Base-by-base conservation (phyloP, 1,140 invertebrate species). In the Rhyacophila brunnea region DNA sequence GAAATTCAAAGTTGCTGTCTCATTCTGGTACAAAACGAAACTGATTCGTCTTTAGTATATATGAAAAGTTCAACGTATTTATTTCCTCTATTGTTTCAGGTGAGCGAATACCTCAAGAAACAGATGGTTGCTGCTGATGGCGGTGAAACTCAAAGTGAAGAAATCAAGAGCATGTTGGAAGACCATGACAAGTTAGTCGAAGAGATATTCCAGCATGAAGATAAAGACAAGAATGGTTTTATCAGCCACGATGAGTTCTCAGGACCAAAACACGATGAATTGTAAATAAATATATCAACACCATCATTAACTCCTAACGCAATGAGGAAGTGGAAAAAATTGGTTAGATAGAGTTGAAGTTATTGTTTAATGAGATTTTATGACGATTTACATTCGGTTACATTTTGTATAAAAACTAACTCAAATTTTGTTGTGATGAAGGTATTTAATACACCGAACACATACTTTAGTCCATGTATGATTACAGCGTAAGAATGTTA, bases 201-300 rank as follows among this genome's bases (percentile, higher is more conserved):
- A 71, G 94, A 96, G 70, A 96, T 97, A 64, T 97, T 98, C 84
- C 90, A 95, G 72, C 94, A 97, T 71, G 95, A 98, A 77, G 93
- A 96, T 72, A 92, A 91, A 72, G 93, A 96, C 74, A 94, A 93
- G 74, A 95, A 96, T 70, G 95, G 95, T 32, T 94, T 87, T 78
- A 98, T 98, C 66, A 95, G 93, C 49, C 90, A 94, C 75, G 92
- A 93, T 20, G 95, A 98, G 74, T 98, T 98, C 81, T 94, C 90
- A 17, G 95, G 94, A 6, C 95, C 95, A 13, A 98, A 97, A 74
- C 95, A 97, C 77, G 95, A 98, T 73, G 95, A 98, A 78, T 85
- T 98, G 68, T 97, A 89, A 89, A 76, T 59, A 9, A 58, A 32
- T 11, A 50, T 53, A 47, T 38, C 34, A 10, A 9, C 7, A 53